Conservation (phyloP, 2,797 vertebrate genomes). For the Poeciliopsis gracilis region DNA sequence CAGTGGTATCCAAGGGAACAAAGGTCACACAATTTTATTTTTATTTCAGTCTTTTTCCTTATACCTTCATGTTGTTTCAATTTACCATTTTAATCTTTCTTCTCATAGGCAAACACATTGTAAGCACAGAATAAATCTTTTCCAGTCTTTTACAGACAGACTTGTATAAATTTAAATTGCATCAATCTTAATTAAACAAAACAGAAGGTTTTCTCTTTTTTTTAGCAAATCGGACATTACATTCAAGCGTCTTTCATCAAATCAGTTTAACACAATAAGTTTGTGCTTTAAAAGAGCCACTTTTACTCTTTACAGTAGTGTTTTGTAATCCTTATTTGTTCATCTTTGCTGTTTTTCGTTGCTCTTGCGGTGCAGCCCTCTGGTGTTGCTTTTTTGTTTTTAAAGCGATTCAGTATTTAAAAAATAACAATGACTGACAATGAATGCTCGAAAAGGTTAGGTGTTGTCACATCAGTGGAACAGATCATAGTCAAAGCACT, state of each 20-base stretch:
- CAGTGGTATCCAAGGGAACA: neutral
- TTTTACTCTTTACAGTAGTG: neutral
- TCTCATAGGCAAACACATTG: neutral
- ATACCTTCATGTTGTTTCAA: neutral
- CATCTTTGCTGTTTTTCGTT: neutral
- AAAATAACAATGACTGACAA: neutral
- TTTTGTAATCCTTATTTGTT: neutral
- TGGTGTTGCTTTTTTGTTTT: neutral
- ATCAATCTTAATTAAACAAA: neutral
- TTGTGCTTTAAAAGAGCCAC: neutral
- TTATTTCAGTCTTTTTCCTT: neutral
- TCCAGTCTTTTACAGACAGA: neutral
- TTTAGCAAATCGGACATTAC: neutral
- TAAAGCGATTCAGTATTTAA: neutral
- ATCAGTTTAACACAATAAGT: neutral
- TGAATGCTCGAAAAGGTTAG: neutral
- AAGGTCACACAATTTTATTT: neutral
- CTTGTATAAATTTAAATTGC: neutral
- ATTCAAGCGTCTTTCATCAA: neutral
- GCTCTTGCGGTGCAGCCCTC: neutral
- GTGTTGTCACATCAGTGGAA: neutral
- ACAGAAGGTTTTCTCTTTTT: neutral
- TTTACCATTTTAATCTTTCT: neutral
- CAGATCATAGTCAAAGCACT: neutral
- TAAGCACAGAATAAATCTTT: neutral